Evolutionary conservation across 2,113 vertebrate genomes (phyloP), one percentile per base, ranked within the genome.

Genomic region (Prietella phreatophila): DNA sequence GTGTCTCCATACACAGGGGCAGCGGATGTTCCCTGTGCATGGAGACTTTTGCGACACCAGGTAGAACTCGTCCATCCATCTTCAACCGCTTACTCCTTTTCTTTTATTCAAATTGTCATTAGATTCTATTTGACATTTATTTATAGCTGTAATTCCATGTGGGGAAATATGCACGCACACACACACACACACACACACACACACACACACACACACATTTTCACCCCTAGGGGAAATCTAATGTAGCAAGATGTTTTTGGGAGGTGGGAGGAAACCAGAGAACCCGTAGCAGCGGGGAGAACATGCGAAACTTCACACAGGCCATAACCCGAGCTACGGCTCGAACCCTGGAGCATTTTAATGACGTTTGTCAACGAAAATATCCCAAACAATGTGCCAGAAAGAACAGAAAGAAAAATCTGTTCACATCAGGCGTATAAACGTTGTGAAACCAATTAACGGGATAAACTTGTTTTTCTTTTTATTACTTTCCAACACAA

Each of bases 401-500:
- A 33, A 80, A 56, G n/a, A 56, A 56, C 3, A 33, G 47, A 30
- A 76, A 22, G 9, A 13, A 47, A 75, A 19, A 39, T 73, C 33
- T 73, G 76, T 53, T 78, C 47, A 27, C 10, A 42, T 76, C 39
- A 76, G 42, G 25, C 17, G 11, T 6, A 56, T 15, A 80, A 17
- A 33, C 1, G n/a, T 80, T 80, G 78, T 56, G 78, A 56, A 80
- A 80, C 33, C 53, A 4, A 20, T 80, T 56, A 56, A 80, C 27
- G 42, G n/a, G 75, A 78, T 50, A 1, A 50, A 78, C 75, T 78
- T n/a, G 75, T 78, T 53, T 50, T 78, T 78, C 42, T 56, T 56
- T 79, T 80, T 33, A 80, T 80, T 56, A n/a, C 53, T 56, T 80
- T 80, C 78, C 78, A 80, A 80, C 19, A 20, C 9, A 56, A 80